Evolutionary conservation across 2,888 invertebrate genomes (phyloP).

Genomic region (Drosophila vallismaia): DNA sequence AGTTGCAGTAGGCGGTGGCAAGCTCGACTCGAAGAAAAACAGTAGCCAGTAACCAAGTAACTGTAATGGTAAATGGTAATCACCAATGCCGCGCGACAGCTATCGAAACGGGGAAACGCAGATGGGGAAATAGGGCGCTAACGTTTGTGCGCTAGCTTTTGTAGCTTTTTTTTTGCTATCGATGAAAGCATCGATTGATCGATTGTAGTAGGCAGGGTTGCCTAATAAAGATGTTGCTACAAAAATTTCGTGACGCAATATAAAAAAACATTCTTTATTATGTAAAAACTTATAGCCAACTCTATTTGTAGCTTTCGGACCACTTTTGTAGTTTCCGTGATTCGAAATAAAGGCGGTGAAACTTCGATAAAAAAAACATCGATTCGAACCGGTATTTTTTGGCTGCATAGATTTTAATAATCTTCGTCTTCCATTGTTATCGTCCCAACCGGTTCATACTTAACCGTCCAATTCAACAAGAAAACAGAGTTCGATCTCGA

Average conservation of each 20-base stretch:
- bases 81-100: conserved; percentile 1
- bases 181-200: too few species aligned
- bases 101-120: conserved; percentile 55
- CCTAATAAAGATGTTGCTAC: too few species aligned
- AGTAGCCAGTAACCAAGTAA: background rate
- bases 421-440: background rate
- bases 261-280: too few species aligned
- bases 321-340: too few species aligned
- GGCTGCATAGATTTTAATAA: background rate
- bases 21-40: conserved; percentile 9
- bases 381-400: too few species aligned
- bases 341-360: too few species aligned
- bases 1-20: conserved; percentile 6
- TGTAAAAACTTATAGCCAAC: too few species aligned
- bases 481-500: too few species aligned
- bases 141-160: conserved; percentile 63
- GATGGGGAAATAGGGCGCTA: conserved; percentile 70
- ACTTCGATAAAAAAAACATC: too few species aligned
- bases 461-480: background rate
- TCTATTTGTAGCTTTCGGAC: too few species aligned
- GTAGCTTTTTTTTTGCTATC: conserved; percentile 21
- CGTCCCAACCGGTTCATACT: background rate
- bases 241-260: too few species aligned
- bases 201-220: background rate
- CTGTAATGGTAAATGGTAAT: background rate